Conservation (phyloP, 2,888 invertebrate genomes). For the Hemicrepidius hirtus region DNA sequence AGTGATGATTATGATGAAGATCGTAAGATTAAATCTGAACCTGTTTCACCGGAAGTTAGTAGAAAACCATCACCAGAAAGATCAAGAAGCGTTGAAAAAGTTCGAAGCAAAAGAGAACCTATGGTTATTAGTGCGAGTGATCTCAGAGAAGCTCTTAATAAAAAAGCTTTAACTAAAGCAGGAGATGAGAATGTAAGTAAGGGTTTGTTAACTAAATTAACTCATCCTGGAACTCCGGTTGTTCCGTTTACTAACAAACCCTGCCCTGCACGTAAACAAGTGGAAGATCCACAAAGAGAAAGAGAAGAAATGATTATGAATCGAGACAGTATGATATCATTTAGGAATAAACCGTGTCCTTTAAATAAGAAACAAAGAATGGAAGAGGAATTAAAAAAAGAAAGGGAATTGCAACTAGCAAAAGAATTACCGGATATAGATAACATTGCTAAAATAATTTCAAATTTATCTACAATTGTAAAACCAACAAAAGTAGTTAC, state of each 20-base stretch:
- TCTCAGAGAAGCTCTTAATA: constrained; percentile 1
- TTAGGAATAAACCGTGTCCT: neutral
- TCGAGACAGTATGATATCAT: neutral
- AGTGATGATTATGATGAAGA: constrained; percentile 6
- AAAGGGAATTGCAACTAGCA: neutral
- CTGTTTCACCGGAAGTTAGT: constrained; percentile 22
- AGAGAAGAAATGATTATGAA: constrained; percentile 5
- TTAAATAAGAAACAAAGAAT: neutral
- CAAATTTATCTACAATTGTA: constrained; percentile 14
- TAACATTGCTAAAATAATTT: constrained; percentile 8
- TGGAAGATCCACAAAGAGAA: neutral
- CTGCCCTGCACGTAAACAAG: neutral
- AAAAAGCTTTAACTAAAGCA: neutral
- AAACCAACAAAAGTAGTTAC: neutral
- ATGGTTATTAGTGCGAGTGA: neutral
- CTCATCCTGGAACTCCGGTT: neutral
- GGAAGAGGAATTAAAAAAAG: neutral
- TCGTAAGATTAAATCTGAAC: constrained; percentile 28
- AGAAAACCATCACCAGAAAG: neutral
- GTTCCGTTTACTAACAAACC: constrained; percentile 11
- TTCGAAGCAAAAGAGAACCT: neutral
- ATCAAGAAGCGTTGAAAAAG: constrained; percentile 6
- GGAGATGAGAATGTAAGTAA: neutral
- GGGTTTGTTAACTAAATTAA: neutral
- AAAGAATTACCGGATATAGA: neutral